Evolutionary conservation across 2,888 invertebrate genomes (phyloP), one percentile per base, ranked within the genome.

Genomic region (Scelioninae gen. 2): DNA sequence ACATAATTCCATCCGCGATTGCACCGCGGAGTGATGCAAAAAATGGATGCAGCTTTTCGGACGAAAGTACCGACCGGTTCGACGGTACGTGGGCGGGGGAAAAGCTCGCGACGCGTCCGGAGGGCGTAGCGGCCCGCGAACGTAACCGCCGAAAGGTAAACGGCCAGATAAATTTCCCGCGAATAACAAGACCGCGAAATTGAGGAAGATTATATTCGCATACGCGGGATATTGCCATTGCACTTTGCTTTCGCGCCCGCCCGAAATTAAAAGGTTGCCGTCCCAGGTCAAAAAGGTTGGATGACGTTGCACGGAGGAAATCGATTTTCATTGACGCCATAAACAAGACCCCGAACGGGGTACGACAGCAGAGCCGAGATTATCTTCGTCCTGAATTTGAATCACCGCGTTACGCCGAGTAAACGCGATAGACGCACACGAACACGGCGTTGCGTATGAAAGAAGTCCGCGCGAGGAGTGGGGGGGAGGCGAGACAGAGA

Each of bases 301-400:
- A 1, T 18, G 43, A 33, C 33, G 19, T 15, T 28, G 10, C 18
- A 50, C 10, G 45, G 22, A 28, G 41, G 31, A 48, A 35, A 67
- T 67, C 57, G 67, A 67, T 67, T 67, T 67, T 57, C 39, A 55
- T 55, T 37, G 53, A 37, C 53, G 43, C 31, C 35, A 55, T 39
- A 65, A 53, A 53, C n/a, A 35, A 50, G 46, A 16, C 7, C n/a
- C 11, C 48, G 37, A 41, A 39, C n/a, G 6, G 39, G 31, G n/a
- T n/a, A 31, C 15, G 61, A 63, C 35, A 52, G 35, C 45, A 52
- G 35, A 53, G 31, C 16, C 50, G 50, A 39, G 58, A 67, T 67
- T 68, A 60, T 68, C 60, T 68, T 60, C 58, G 52, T 68, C 37
- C 57, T 60, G 60, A 68, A 68, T 68, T 52, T 58, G 52, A 68